phyloP scores from a whole-genome alignment of 2,113 vertebrate genomes.

The Dryoscopus gambensis region DNA sequence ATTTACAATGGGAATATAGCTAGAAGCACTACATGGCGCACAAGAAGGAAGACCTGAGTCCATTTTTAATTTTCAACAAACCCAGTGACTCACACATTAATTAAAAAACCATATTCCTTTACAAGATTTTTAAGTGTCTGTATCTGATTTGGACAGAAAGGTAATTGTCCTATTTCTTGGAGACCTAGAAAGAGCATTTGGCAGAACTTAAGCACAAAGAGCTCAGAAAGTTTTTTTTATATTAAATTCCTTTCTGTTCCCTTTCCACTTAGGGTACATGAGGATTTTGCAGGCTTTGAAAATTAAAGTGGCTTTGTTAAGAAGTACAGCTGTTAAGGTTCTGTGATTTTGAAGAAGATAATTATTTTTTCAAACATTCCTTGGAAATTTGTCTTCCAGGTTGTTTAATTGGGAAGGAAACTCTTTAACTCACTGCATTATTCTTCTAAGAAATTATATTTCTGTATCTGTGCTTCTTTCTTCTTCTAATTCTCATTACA shows the following conservation, averaged over 20 bases:
- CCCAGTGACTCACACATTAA: background rate
- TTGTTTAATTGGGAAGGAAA: background rate
- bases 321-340: background rate
- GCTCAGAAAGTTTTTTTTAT: background rate
- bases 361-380: background rate
- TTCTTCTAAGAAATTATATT: background rate
- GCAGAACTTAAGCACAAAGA: background rate
- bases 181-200: background rate
- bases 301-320: background rate
- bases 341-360: background rate
- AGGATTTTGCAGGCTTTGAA: background rate
- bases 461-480: background rate
- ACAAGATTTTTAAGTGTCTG: background rate
- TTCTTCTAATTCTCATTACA: background rate
- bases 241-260: background rate
- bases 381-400: background rate
- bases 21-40: background rate
- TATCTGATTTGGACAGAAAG: background rate
- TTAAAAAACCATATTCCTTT: background rate
- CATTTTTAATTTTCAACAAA: background rate
- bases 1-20: background rate
- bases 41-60: background rate
- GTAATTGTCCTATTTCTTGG: background rate
- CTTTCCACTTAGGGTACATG: background rate
- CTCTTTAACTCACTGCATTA: background rate